Percentiles rank a stretch among this genome's conserved stretches.
These are phyloP conservation scores for Gisinianus flammeolus DNA, from an alignment of 2,888 invertebrate genomes.

Conservation along the genomic window DNA sequence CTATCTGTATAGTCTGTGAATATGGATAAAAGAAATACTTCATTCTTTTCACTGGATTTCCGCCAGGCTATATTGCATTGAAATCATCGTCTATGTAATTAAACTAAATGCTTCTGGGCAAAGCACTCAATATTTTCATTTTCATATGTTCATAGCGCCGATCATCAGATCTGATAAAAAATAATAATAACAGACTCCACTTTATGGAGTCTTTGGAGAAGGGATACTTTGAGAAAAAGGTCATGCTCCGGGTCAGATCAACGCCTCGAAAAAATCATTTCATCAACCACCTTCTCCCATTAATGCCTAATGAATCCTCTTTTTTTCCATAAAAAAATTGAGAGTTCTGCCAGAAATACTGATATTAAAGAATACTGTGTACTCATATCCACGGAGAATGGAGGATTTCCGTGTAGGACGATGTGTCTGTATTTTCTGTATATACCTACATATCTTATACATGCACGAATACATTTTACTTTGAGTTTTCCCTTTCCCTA, in stretches of 20 bases:
- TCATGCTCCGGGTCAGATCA: slow-evolving; percentile 31
- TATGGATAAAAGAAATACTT: no score
- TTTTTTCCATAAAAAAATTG: neutral
- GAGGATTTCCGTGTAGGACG: no score
- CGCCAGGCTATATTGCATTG: no score
- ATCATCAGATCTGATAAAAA: neutral
- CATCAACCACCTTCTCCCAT: slow-evolving; percentile 25
- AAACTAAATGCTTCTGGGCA: slow-evolving; percentile 10
- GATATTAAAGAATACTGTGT: neutral
- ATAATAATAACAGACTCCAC: neutral
- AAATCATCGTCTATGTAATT: neutral
- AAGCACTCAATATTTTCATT: slow-evolving; percentile 1
- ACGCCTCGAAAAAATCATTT: slow-evolving; percentile 18
- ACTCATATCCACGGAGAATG: no score
- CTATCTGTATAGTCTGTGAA: no score
- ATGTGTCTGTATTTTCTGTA: no score
- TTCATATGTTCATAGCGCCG: neutral
- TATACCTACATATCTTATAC: no score
- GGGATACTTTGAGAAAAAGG: slow-evolving; percentile 19
- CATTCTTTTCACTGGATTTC: no score
- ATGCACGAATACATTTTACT: no score
- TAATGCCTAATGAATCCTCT: slow-evolving; percentile 11
- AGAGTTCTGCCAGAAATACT: no score
- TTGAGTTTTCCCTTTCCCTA: no score
- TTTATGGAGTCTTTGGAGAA: neutral